Evolutionary conservation across 1,140 invertebrate species (phyloP).

Genomic region (Saccostrea glomerata): DNA sequence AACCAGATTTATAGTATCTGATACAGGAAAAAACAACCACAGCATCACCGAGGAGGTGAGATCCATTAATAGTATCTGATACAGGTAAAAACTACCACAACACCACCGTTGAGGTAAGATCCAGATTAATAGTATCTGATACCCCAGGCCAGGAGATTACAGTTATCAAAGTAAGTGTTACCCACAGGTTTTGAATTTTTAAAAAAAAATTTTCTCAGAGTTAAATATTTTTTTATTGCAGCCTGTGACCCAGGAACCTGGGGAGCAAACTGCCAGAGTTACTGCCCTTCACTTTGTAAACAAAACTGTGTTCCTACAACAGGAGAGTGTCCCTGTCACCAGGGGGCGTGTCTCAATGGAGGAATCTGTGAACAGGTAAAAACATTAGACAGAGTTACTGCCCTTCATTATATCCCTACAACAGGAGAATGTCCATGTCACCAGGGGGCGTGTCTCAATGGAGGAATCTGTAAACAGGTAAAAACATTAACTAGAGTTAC

Average conservation of each 20-base stretch:
- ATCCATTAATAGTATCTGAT: no score
- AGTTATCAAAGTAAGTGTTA: no score
- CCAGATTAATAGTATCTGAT: no score
- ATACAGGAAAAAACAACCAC: no score
- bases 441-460: not conserved
- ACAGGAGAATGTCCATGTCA: not conserved
- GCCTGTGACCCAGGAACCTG: conserved; percentile 59
- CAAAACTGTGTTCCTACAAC: conserved; percentile 75
- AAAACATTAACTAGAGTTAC: not conserved
- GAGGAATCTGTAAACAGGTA: not conserved
- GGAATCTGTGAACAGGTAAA: conserved; percentile 53
- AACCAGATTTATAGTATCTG: no score
- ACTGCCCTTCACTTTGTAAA: conserved; percentile 79
- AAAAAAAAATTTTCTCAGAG: no score
- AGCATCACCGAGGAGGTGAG: no score
- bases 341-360: conserved; percentile 80
- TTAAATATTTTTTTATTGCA: conserved; percentile 37
- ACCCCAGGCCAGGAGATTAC: no score
- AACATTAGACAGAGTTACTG: not conserved
- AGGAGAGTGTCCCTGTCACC: conserved; percentile 89
- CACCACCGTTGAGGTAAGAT: no score
- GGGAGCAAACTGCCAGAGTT: conserved; percentile 60
- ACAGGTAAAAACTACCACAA: no score
- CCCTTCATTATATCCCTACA: not conserved
- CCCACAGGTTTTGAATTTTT: no score